Percentiles rank a stretch among this genome's conserved stretches.
These are phyloP conservation scores for Anarhynchus alexandrinus DNA, from an alignment of 2,113 vertebrate species.

Conservation along the genomic window DNA sequence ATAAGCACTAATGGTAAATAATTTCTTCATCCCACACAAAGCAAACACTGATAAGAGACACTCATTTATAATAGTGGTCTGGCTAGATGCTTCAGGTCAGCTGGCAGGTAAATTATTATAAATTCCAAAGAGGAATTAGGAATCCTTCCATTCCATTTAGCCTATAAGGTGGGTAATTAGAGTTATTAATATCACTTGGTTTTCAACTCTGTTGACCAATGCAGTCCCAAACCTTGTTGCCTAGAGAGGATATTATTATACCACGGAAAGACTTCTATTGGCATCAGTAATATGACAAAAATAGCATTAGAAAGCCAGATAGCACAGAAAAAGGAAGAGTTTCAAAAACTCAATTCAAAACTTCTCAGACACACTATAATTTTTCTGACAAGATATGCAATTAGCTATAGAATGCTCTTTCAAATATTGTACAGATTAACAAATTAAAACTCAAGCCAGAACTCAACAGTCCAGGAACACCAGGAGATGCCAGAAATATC, in stretches of 20 bases:
- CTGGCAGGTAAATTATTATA: constrained; percentile 41
- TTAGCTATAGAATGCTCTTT: background rate
- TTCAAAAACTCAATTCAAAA: background rate
- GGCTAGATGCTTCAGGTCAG: constrained; percentile 4
- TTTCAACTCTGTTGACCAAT: background rate
- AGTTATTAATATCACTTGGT: constrained; percentile 46
- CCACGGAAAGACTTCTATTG: background rate
- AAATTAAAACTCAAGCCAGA: background rate
- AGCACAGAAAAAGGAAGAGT: background rate
- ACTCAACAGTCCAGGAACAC: background rate
- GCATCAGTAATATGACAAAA: background rate
- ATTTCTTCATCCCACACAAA: background rate
- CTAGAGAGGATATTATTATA: background rate
- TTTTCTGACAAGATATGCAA: background rate
- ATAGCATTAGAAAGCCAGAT: background rate
- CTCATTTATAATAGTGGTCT: constrained; percentile 3
- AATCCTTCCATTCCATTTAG: constrained; percentile 29
- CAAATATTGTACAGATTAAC: background rate
- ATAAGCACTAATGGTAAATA: constrained; percentile 20
- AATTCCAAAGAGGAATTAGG: constrained; percentile 29
- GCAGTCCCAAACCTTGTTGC: background rate
- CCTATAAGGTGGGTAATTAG: background rate
- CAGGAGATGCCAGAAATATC: background rate
- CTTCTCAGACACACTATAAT: background rate
- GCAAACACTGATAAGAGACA: background rate